These are phyloP conservation scores for Coreius guichenoti DNA, from an alignment of 2,797 vertebrate genomes.

Conservation along the genomic window DNA sequence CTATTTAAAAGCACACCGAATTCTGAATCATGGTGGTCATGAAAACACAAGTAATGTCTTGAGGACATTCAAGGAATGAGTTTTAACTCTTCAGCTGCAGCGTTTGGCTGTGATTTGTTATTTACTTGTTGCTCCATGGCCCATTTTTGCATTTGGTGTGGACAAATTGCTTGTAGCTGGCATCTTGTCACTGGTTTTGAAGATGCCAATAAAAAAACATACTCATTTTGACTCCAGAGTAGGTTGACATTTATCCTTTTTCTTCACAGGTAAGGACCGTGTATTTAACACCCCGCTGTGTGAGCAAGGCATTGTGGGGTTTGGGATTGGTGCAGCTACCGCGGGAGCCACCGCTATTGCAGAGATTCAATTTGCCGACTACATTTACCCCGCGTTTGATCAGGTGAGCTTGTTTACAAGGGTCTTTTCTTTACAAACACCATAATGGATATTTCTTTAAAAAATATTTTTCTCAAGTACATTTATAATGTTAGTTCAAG, in stretches of 20 bases:
- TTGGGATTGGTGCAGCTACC: conserved; percentile 92
- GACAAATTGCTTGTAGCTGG: background rate
- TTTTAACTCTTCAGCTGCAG: background rate
- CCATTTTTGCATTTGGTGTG: background rate
- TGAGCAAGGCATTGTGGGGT: conserved; percentile 98
- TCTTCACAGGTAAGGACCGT: conserved; percentile 90
- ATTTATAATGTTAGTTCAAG: background rate
- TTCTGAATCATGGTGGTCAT: background rate
- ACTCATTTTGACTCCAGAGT: background rate
- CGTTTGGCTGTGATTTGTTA: background rate
- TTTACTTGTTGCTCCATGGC: background rate
- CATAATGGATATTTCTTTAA: background rate
- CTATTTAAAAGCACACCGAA: background rate
- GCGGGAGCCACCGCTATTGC: conserved; percentile 95
- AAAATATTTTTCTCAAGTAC: background rate
- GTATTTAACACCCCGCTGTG: conserved; percentile 98
- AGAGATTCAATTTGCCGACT: conserved; percentile 99
- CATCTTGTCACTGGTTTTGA: background rate
- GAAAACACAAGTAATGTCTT: background rate
- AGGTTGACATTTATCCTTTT: background rate
- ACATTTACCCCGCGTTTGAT: conserved; percentile 98
- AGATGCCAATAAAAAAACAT: background rate
- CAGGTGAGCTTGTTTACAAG: conserved; percentile 79
- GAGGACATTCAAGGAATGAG: background rate
- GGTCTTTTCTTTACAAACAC: background rate